Evolutionary conservation across 2,797 vertebrate genomes (phyloP).

Genomic region (Cheracebus regulus): DNA sequence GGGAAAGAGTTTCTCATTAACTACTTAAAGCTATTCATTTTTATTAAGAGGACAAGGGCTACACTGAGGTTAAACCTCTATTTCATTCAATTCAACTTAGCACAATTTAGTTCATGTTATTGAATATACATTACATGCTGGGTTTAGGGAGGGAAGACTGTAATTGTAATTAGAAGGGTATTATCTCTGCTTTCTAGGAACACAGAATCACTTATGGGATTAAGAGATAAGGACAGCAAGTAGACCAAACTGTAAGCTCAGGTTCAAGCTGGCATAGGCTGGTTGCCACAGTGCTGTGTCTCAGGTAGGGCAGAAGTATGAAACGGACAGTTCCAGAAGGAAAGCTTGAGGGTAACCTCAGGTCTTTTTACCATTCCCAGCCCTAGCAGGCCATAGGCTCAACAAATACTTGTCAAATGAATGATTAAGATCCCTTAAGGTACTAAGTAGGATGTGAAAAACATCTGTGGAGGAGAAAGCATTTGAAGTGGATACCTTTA

Average conservation of each 20-base stretch:
- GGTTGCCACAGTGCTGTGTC: not conserved
- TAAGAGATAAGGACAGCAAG: not conserved
- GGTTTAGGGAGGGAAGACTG: not conserved
- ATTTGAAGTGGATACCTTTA: not conserved
- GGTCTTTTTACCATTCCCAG: not conserved
- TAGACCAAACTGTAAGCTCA: not conserved
- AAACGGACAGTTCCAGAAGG: not conserved
- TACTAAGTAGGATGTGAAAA: not conserved
- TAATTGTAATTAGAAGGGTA: not conserved
- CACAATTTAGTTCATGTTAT: not conserved
- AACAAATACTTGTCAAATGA: not conserved
- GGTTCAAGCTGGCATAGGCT: not conserved
- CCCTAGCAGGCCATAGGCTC: not conserved
- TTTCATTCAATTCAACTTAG: not conserved
- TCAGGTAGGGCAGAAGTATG: not conserved
- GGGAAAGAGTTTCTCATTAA: not conserved
- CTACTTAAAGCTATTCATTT: not conserved
- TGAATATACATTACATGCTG: not conserved
- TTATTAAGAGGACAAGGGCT: not conserved
- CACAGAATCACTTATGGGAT: not conserved
- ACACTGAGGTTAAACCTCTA: not conserved
- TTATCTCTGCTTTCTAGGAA: not conserved
- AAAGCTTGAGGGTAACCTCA: not conserved
- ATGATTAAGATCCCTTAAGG: not conserved
- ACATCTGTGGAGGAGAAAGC: not conserved